Percentiles rank a stretch among this genome's conserved stretches.
Conservation (phyloP, 2,113 vertebrate species). For the Gavialis gangeticus region DNA sequence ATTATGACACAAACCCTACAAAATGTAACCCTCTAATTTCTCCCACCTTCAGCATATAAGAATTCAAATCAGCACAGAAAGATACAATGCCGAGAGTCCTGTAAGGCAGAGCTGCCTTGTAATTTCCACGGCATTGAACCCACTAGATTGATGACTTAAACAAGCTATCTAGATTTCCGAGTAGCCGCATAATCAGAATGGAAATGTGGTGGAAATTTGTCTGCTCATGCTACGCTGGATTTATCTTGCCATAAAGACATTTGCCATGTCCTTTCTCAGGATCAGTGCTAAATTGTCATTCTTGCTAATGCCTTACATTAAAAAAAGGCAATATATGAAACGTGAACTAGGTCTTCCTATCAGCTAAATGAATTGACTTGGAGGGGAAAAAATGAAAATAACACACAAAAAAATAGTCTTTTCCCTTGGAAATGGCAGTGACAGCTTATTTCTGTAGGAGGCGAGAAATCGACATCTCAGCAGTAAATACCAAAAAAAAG, state of each 20-base stretch:
- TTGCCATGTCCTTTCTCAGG: conserved; percentile 79
- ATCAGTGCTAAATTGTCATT: conserved; percentile 55
- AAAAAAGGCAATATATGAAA: conserved; percentile 29
- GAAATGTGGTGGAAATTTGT: conserved; percentile 87
- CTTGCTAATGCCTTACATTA: conserved; percentile 52
- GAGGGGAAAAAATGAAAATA: neutral
- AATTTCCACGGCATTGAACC: conserved; percentile 78
- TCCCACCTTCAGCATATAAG: neutral
- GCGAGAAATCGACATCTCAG: neutral
- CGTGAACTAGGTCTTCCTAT: neutral
- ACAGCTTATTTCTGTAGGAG: neutral
- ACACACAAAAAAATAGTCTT: neutral
- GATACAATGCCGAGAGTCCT: neutral
- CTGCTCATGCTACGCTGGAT: conserved; percentile 86
- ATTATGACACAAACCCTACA: neutral
- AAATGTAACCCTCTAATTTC: conserved; percentile 33
- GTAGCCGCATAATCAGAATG: conserved; percentile 82
- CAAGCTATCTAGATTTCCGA: conserved; percentile 83
- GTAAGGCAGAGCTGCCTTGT: conserved; percentile 42
- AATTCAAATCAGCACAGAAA: conserved; percentile 29
- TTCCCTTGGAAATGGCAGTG: neutral
- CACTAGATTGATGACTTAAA: conserved; percentile 84
- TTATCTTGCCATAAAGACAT: conserved; percentile 85
- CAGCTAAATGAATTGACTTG: neutral
- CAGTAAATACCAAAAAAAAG: neutral